phyloP scores from a whole-genome alignment of 2,113 vertebrate genomes.

The Scalopus aquaticus region DNA sequence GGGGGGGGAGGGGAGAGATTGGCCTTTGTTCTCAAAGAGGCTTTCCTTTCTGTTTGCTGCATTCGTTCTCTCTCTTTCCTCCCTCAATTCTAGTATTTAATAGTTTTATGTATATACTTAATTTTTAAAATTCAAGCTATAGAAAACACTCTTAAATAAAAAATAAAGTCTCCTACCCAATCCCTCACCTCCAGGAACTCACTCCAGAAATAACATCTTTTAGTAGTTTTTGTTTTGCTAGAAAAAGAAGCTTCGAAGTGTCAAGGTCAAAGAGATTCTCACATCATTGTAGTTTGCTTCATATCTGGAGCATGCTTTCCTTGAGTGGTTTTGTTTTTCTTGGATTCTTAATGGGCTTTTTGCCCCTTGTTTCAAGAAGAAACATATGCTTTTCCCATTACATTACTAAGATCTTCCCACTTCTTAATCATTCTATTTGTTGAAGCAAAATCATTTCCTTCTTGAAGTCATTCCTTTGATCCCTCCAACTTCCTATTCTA shows the following conservation, averaged over 20 bases:
- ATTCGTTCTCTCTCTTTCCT: background rate
- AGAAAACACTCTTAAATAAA: background rate
- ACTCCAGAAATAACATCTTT: background rate
- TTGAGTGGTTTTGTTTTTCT: constrained; percentile 12
- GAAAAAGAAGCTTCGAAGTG: background rate
- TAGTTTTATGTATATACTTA: background rate
- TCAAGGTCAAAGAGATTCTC: constrained; percentile 24
- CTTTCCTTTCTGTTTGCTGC: background rate
- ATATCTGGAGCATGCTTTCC: background rate
- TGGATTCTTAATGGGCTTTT: background rate
- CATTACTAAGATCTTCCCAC: background rate
- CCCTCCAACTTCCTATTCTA: background rate
- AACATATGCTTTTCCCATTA: constrained; percentile 24
- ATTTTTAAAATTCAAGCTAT: background rate
- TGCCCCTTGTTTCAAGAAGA: constrained; percentile 49
- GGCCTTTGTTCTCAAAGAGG: background rate
- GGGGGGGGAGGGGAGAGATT: background rate
- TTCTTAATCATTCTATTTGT: background rate
- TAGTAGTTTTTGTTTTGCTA: background rate
- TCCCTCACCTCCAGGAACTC: background rate
- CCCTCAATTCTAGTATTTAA: background rate
- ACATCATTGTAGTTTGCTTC: background rate
- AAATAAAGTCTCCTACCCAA: background rate
- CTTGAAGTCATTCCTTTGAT: background rate
- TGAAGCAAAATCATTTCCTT: constrained; percentile 15